A percentile compares a stretch with the other conserved stretches of the same genome.
phyloP scores from a whole-genome alignment of 2,888 invertebrate genomes.

The Teleogryllus oceanicus region DNA sequence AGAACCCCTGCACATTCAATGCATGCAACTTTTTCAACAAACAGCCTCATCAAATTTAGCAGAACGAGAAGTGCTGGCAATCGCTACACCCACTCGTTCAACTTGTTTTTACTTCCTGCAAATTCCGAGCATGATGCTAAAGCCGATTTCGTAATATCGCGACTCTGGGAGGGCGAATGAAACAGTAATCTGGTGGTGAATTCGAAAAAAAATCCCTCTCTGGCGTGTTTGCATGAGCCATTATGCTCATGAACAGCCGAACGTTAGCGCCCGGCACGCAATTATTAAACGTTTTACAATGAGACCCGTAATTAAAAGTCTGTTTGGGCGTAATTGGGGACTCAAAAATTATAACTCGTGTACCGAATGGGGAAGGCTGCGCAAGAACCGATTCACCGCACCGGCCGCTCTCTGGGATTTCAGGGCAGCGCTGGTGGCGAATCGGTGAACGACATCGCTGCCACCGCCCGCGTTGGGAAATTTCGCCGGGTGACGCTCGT shows the following conservation, averaged over 20 bases:
- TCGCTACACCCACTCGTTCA: too few relatives aligned
- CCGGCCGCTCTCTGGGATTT: too few relatives aligned
- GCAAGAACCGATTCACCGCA: neutral
- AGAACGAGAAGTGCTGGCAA: too few relatives aligned
- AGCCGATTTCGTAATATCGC: constrained; percentile 9
- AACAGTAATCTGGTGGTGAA: constrained; percentile 18
- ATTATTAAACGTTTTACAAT: constrained; percentile 18
- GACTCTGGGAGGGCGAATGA: neutral
- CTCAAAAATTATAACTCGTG: constrained; percentile 6
- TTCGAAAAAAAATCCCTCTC: neutral
- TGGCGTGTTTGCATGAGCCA: neutral
- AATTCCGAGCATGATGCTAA: constrained; percentile 1
- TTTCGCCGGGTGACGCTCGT: too few relatives aligned
- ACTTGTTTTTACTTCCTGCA: neutral
- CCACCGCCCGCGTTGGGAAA: too few relatives aligned
- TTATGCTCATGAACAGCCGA: constrained; percentile 18
- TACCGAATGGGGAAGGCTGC: neutral
- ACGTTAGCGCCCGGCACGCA: neutral
- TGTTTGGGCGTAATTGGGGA: constrained; percentile 1
- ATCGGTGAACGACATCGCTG: too few relatives aligned
- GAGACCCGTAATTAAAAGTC: constrained; percentile 9
- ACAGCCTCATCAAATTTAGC: too few relatives aligned
- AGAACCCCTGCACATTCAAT: too few relatives aligned
- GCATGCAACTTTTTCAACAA: too few relatives aligned
- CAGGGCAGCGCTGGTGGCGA: too few relatives aligned